These are phyloP conservation scores for Asobara japonica DNA, from an alignment of 1,140 invertebrate genomes.

Conservation along the genomic window DNA sequence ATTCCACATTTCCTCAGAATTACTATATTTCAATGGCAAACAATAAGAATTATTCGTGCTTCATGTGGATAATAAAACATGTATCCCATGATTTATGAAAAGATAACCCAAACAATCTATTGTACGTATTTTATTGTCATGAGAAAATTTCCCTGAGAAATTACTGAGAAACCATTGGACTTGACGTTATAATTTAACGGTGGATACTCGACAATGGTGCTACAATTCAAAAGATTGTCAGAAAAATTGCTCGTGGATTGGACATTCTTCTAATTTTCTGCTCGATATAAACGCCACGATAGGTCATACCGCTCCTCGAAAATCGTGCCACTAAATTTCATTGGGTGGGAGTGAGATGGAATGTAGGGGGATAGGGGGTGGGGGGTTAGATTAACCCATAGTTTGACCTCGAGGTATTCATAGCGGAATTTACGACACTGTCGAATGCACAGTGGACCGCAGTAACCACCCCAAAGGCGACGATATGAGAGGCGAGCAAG, in stretches of 20 bases:
- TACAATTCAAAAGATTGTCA: not conserved
- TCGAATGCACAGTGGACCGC: not conserved
- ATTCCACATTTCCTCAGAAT: no score
- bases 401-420: constrained; percentile 15
- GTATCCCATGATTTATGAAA: not conserved
- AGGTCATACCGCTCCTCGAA: not conserved
- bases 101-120: not conserved
- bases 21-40: no score
- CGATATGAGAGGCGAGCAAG: not conserved
- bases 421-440: not conserved
- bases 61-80: not conserved
- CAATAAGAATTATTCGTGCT: no score
- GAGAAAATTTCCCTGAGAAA: not conserved
- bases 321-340: constrained; percentile 1
- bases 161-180: not conserved
- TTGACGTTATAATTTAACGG: not conserved
- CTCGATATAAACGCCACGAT: not conserved
- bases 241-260: not conserved
- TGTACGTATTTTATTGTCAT: not conserved
- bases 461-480: not conserved
- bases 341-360: not conserved
- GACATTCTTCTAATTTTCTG: constrained; percentile 9
- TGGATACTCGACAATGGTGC: not conserved
- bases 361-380: not conserved
- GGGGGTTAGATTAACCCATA: not conserved